Base-by-base conservation (phyloP, 2,888 invertebrate species). In the Germaria angustata region DNA sequence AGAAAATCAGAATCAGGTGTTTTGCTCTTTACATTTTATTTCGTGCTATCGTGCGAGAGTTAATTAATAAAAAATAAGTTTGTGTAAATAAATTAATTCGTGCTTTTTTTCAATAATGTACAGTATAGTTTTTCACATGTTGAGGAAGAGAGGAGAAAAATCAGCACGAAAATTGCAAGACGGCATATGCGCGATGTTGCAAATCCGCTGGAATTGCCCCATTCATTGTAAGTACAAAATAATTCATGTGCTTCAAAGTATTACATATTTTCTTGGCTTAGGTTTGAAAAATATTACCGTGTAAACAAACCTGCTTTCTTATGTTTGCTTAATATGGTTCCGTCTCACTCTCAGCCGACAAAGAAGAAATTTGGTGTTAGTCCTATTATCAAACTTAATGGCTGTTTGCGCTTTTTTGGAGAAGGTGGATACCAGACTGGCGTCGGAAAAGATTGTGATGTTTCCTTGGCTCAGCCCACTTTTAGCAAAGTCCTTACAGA, bases 171-270 rank as follows among this genome's bases (percentile, higher is more conserved):
- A 11, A n/a, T 72, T 61, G 49, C 49, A 24, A 72, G 61, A 24
- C 61, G 49, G 32, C 44, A 57, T 13, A 32, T 61, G 51, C 72
- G 61, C 6, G 72, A 72, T 61, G 61, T 13, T 13, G 51, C 28
- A 17, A 72, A 72, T 51, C 72, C 72, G 22, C 61, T 72, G 20
- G 72, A 72, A n/a, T n/a, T n/a, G n/a, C n/a, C n/a, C n/a, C n/a
- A n/a, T n/a, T n/a, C n/a, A n/a, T n/a, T n/a, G n/a, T 72, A 61
- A 51, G 15, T 36, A 36, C 24, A 63, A 63, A 63, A 13, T 32
- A 63, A 32, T 17, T 63, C 6, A 6, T 51, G 11, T 49, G 2
- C 3, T 36, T 39, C 36, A 24, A 24, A 55, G 32, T 32, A 55
- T 59, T n/a, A n/a, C 2, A 46, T 9, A 49, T 32, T 13, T 46